Base-by-base conservation (phyloP, 1,140 invertebrate genomes). In the Drosophila takahashii region DNA sequence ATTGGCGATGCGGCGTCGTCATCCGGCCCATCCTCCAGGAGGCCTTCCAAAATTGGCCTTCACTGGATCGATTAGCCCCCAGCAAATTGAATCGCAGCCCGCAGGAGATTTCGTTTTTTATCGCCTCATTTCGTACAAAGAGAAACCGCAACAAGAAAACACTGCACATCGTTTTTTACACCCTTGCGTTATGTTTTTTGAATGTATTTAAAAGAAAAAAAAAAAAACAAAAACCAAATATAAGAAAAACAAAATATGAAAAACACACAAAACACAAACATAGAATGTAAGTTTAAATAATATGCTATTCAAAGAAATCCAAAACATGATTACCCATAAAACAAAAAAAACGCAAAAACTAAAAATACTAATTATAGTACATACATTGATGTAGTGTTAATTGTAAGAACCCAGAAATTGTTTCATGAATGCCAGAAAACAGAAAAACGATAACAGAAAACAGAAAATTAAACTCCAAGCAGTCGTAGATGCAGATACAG, bases 271-370 rank as follows among this genome's bases (percentile, higher is more conserved):
- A 53, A 47, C 60, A 77, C 62, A 73, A 80, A 74, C 69, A 47
- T 47, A 42, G 47, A 76, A 57, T 44, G 47, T 52, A 77, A 87
- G 69, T 69, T 62, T 50, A 71, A 79, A 89, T 87, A 87, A 86
- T 83, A 87, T 89, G 79, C 83, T 86, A 86, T 86, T 86, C 83
- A 91, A 91, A 91, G 89, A 86, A 91, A 91, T 91, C 89, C 89
- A 91, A 89, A 91, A 91, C 89, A 91, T 91, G 89, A 90, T 79
- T 89, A 85, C 84, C 80, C 81, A 81, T 58, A 79, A 53, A 54
- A 59, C 34, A 64, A 79, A 65, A 64, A 77, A 62, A 77, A 71
- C 56, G 60, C 26, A 74, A 53, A 70, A 77, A 90, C 84, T 89
- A 79, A 90, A 86, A 89, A 90, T 89, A 90, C 85, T 90, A 90